Conservation (phyloP, 2,888 invertebrate species). For the Lacanobia oleracea region DNA sequence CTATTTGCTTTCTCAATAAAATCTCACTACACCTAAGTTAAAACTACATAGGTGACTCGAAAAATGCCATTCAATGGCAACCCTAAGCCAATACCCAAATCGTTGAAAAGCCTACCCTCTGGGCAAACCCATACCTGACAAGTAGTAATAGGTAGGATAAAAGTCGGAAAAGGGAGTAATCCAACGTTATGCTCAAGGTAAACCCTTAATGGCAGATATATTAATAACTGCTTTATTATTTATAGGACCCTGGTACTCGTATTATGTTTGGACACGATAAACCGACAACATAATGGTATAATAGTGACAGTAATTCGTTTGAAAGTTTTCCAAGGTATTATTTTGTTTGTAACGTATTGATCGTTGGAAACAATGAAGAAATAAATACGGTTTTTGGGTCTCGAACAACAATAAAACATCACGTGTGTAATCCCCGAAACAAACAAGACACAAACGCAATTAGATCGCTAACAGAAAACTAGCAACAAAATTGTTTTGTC, state of each 20-base stretch:
- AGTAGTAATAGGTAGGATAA: constrained; percentile 44
- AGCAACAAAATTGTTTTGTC: neutral
- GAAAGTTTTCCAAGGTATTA: constrained; percentile 20
- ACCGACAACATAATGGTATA: constrained; percentile 36
- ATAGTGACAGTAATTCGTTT: constrained; percentile 25
- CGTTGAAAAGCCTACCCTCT: constrained; percentile 33
- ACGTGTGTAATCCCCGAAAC: neutral
- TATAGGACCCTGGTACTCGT: constrained; percentile 36
- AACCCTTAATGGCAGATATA: constrained; percentile 40
- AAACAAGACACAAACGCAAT: neutral
- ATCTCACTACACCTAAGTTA: neutral
- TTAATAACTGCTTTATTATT: constrained; percentile 47
- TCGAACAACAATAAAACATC: neutral
- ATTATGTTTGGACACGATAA: constrained; percentile 38
- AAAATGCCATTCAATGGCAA: constrained; percentile 10
- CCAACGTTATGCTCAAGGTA: constrained; percentile 38
- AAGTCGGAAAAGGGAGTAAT: constrained; percentile 27
- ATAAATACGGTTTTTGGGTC: neutral
- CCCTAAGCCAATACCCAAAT: constrained; percentile 45
- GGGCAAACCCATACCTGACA: constrained; percentile 45
- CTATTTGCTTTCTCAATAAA: neutral
- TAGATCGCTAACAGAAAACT: neutral
- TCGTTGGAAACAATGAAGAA: neutral
- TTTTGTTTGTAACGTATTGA: constrained; percentile 11
- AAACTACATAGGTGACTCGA: neutral